These are phyloP conservation scores for Sapajus apella DNA, from an alignment of 2,113 vertebrate genomes.

Conservation along the genomic window DNA sequence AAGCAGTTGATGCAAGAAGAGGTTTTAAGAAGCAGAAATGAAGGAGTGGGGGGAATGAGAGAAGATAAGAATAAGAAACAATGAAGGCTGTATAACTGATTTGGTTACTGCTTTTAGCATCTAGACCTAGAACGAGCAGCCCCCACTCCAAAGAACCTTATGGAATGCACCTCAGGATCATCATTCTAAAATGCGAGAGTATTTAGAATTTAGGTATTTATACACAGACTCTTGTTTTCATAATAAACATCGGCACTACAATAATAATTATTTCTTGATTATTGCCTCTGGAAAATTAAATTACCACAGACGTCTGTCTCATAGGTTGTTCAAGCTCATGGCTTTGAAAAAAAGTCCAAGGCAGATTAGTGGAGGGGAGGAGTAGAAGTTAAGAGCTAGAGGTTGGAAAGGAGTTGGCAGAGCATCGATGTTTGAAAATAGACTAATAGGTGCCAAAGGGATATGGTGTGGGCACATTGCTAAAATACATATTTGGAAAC, in stretches of 20 bases:
- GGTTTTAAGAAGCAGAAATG: neutral
- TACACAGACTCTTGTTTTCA: neutral
- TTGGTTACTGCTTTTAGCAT: neutral
- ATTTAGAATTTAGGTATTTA: neutral
- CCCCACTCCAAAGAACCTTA: neutral
- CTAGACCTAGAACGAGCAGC: neutral
- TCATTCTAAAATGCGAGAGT: neutral
- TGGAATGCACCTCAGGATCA: neutral
- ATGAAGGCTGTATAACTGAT: neutral
- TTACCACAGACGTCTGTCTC: neutral
- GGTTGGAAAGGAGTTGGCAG: neutral
- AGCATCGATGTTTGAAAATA: neutral
- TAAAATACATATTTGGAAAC: neutral
- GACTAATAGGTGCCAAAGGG: neutral
- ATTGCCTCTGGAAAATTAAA: neutral
- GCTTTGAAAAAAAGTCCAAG: neutral
- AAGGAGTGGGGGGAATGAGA: neutral
- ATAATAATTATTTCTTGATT: neutral
- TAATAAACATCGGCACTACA: neutral
- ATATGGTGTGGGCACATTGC: neutral
- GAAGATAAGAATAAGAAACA: neutral
- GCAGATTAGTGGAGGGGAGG: neutral
- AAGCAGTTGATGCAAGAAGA: neutral
- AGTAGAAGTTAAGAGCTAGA: rapidly evolving
- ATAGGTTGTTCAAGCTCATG: neutral